Conservation (phyloP, 2,888 invertebrate species). For the Drosophila multiciliata region DNA sequence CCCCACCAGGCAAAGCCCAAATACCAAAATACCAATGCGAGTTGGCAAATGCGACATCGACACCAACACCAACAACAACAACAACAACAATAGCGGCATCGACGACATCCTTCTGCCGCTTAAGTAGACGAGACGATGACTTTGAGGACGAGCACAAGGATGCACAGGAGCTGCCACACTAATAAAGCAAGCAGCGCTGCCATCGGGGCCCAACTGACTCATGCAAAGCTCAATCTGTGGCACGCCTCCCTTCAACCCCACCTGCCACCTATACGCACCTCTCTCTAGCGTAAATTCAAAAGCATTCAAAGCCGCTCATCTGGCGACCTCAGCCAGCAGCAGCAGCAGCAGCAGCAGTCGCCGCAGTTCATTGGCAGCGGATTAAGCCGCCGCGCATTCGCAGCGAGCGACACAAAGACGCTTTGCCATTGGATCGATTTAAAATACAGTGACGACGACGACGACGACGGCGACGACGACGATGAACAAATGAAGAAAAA, state of each 20-base stretch:
- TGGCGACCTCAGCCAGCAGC: constrained; percentile 62
- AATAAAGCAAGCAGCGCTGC: constrained; percentile 60
- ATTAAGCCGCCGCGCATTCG: constrained; percentile 75
- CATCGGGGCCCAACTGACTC: constrained; percentile 27
- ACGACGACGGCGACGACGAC: constrained; percentile 2
- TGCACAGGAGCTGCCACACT: constrained; percentile 51
- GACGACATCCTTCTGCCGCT: constrained; percentile 59
- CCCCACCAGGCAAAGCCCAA: constrained; percentile 81
- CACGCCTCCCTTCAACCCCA: constrained; percentile 6
- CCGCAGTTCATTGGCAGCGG: constrained; percentile 83
- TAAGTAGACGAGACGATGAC: constrained; percentile 48
- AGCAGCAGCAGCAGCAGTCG: constrained; percentile 16
- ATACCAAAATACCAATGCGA: constrained; percentile 78
- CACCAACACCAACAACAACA: constrained; percentile 42
- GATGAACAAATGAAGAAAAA: constrained; percentile 35
- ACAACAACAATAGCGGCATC: constrained; percentile 38
- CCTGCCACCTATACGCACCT: background rate
- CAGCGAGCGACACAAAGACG: constrained; percentile 68
- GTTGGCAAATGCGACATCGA: constrained; percentile 47
- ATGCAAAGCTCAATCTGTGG: constrained; percentile 20
- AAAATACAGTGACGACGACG: constrained; percentile 63
- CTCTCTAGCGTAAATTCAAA: constrained; percentile 37
- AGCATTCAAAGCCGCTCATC: constrained; percentile 73
- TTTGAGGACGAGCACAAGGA: constrained; percentile 27
- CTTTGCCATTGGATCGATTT: constrained; percentile 80